A percentile compares a stretch with the other conserved stretches of the same genome.
Evolutionary conservation across 2,888 invertebrate genomes (phyloP).

Genomic region (Heteromurus nitidus): DNA sequence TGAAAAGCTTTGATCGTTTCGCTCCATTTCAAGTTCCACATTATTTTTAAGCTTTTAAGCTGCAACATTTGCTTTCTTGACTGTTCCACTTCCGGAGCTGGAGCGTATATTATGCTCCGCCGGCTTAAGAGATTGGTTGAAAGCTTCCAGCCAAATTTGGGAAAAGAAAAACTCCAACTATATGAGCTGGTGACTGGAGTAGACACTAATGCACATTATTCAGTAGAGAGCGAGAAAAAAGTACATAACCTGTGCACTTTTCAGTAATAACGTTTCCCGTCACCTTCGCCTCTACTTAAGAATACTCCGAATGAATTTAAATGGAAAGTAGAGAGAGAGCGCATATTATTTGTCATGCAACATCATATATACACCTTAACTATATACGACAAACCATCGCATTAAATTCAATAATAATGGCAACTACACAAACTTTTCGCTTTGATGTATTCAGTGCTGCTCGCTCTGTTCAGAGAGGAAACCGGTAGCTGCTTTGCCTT

Average conservation of each 20-base stretch:
- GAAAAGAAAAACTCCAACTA: too few species aligned
- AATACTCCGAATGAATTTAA: slow-evolving; percentile 29
- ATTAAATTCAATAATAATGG: slow-evolving; percentile 23
- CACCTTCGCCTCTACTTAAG: not conserved
- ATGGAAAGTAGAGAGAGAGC: slow-evolving; percentile 22
- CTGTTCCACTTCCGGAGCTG: slow-evolving; percentile 42
- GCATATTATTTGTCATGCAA: slow-evolving; percentile 37
- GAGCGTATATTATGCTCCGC: too few species aligned
- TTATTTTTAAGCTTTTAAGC: not conserved
- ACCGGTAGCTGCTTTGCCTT: slow-evolving; percentile 48
- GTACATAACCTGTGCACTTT: slow-evolving; percentile 22
- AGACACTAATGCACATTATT: too few species aligned
- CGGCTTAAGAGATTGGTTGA: too few species aligned
- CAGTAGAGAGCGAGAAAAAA: too few species aligned
- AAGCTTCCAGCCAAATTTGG: too few species aligned
- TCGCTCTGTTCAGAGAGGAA: slow-evolving; percentile 28
- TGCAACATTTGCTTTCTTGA: slow-evolving; percentile 21
- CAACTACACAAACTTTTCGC: not conserved
- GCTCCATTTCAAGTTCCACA: not conserved
- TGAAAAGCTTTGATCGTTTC: slow-evolving; percentile 20
- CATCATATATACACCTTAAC: slow-evolving; percentile 16
- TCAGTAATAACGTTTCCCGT: slow-evolving; percentile 12
- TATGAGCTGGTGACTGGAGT: too few species aligned
- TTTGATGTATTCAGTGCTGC: too few species aligned
- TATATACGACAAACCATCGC: not conserved